Base-by-base conservation (phyloP, 2,888 invertebrate genomes). In the Drosophila gaucha region DNA sequence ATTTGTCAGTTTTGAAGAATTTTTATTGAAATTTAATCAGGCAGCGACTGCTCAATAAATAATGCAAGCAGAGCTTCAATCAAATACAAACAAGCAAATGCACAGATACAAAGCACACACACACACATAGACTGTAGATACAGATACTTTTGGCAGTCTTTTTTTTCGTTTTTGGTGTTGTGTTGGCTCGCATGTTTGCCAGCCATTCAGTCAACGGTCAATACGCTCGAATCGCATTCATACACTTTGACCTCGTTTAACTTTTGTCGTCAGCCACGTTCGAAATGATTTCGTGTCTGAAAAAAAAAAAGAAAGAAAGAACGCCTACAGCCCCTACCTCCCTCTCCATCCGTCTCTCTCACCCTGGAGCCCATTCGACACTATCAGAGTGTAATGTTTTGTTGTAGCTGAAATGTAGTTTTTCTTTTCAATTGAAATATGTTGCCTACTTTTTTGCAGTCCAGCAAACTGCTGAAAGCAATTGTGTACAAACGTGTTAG, bases 231-330 rank as follows among this genome's bases (percentile, higher is more conserved):
- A 64, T 75, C 78, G 57, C 63, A 70, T 83, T 73, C 78, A 76
- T 74, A 72, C 80, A 69, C 78, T 78, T 77, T 86, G 85, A 85
- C 87, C 82, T 82, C 84, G 71, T 82, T 88, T 79, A 82, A 78
- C 78, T 71, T 67, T 76, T 68, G 84, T 74, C 68, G 73, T 64
- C 68, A 66, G 59, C 70, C 71, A 74, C 68, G 74, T 78, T 78
- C 73, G 50, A 78, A 78, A 80, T 80, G 64, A 73, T 78, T 80
- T 78, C 82, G 70, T 75, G 70, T 80, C 58, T 64, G 60, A 33
- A 35, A 35, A 18, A 20, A 20, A 14, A 31, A 31, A 35, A 46
- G 26, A 41, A 24, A 16, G 41, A 41, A 10, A 35, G 6, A 20
- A 2, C 3, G 2, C 1, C 6, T 1, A n/a, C 16, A 0, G 16